Percentiles rank a stretch among this genome's conserved stretches.
phyloP scores from a whole-genome alignment of 2,113 vertebrate genomes.

The Ardeotis arabs region DNA sequence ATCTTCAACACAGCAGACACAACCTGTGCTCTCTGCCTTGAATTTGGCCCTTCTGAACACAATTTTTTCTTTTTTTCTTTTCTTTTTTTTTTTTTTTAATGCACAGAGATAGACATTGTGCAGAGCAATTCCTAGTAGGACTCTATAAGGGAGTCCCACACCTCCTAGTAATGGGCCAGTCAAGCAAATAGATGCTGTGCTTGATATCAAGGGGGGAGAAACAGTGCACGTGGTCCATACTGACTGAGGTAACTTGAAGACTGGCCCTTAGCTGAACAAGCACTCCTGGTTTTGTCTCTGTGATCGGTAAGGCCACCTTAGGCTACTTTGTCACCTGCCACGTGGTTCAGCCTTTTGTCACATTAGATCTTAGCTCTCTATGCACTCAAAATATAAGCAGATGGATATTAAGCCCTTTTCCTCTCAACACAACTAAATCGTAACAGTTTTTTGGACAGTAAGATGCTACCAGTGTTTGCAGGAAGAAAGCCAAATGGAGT shows the following conservation, averaged over 20 bases:
- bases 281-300: too few species aligned
- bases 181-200: background rate
- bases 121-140: background rate
- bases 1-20: background rate
- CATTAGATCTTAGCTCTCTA: background rate
- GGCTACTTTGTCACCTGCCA: background rate
- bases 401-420: background rate
- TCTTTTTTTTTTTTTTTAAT: too few species aligned
- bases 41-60: background rate
- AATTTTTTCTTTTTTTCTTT: fast-evolving
- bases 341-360: background rate
- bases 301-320: background rate
- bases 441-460: background rate
- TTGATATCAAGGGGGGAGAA: background rate
- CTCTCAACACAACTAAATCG: background rate
- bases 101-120: too few species aligned
- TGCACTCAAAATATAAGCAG: background rate
- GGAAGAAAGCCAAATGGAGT: background rate
- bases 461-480: background rate
- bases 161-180: background rate
- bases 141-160: background rate
- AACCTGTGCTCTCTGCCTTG: background rate
- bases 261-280: background rate
- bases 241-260: background rate
- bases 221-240: background rate